These are phyloP conservation scores for Noctuana brunneofusca DNA, from an alignment of 2,888 invertebrate species.

Conservation along the genomic window DNA sequence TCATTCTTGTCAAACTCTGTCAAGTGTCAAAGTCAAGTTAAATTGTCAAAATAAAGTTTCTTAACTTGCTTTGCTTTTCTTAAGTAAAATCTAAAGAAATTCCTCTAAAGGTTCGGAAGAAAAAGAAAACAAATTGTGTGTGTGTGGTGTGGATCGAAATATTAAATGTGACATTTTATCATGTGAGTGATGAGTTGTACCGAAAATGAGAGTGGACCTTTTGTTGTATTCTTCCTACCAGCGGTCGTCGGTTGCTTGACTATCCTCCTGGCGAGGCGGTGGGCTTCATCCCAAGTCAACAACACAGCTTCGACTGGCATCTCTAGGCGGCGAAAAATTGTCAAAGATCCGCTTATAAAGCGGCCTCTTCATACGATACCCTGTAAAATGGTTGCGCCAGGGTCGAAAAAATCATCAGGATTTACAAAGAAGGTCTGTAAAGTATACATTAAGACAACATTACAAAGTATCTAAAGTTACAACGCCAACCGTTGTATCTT, in stretches of 20 bases:
- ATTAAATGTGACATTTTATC: constrained; percentile 72
- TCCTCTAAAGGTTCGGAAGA: too few relatives aligned
- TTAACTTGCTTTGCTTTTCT: too few relatives aligned
- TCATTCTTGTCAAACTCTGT: too few relatives aligned
- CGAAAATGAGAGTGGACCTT: constrained; percentile 82
- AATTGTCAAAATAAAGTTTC: too few relatives aligned
- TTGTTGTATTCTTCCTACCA: constrained; percentile 81
- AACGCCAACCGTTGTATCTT: too few relatives aligned
- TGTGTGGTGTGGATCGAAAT: constrained; percentile 46
- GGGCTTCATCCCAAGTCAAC: constrained; percentile 75
- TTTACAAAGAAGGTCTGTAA: constrained; percentile 64
- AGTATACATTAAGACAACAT: too few relatives aligned
- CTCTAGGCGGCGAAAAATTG: constrained; percentile 78
- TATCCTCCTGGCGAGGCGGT: constrained; percentile 76
- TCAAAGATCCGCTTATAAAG: constrained; percentile 76
- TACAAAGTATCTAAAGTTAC: too few relatives aligned
- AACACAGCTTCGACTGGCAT: constrained; percentile 74
- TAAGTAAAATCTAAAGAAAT: too few relatives aligned
- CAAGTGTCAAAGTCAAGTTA: too few relatives aligned
- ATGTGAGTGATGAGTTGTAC: constrained; percentile 83
- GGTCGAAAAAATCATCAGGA: constrained; percentile 67
- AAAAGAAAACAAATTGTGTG: constrained; percentile 20
- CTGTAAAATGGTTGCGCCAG: constrained; percentile 73
- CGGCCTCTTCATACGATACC: constrained; percentile 70
- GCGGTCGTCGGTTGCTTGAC: constrained; percentile 80